Base-by-base conservation (phyloP, 1,140 invertebrate genomes). In the Solenopsis fugax region DNA sequence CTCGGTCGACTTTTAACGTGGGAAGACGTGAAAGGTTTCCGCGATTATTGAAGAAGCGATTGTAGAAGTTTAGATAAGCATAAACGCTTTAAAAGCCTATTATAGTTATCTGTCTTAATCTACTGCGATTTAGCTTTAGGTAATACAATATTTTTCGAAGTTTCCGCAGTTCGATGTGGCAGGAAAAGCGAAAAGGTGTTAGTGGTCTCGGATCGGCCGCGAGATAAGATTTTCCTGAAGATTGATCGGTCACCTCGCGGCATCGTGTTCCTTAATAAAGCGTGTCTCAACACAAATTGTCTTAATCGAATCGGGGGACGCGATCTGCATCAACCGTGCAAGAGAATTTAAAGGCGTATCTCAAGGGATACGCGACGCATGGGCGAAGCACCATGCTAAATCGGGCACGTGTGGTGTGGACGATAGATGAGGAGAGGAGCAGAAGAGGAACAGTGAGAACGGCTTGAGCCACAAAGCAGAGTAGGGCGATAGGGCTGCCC, bases 41-140 rank as follows among this genome's bases (percentile, higher is more conserved):
- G 75, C 84, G 84, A 80, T 90, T 78, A 87, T 82, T 84, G 64
- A 52, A 71, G 73, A 78, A 75, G 48, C 71, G 81, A 71, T 48
- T 84, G 85, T 87, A 82, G 87, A 91, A 91, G 87, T 90, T 60
- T 73, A 37, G 87, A 56, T 81, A 73, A 80, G 65, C 88, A 77
- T 88, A 90, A 90, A 88, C 78, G 78, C 86, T 88, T 90, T 91
- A 91, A 91, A 90, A 91, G 87, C 89, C 90, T 91, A 90, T 91
- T 91, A 91, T 71, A 37, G 62, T 85, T 88, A 91, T 91, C 89
- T 78, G 34, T 52, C 48, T 52, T 75, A 86, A 91, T 91, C 89
- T 91, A 86, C 87, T 82, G 82, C 80, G 34, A 60, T 56, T 58
- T 45, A 34, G 18, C 24, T 34, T 16, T 60, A 77, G 87, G 90